A percentile compares a stretch with the other conserved stretches of the same genome.
phyloP scores from a whole-genome alignment of 2,888 invertebrate genomes.

The Melanostoma scalare region DNA sequence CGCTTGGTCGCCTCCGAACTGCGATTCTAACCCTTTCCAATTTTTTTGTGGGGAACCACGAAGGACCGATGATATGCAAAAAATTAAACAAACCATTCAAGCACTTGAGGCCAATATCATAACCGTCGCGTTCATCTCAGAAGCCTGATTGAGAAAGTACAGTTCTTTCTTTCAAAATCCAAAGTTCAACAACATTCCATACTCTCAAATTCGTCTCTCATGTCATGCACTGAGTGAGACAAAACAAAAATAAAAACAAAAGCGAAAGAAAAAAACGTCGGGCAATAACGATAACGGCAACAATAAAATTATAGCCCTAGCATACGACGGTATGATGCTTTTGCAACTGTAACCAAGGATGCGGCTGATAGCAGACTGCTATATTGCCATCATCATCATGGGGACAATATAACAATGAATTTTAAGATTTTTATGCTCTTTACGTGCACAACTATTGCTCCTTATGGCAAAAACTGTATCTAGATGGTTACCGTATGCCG shows the following conservation, averaged over 20 bases:
- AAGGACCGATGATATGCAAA: too few relatives aligned
- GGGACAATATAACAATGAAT: slow-evolving; percentile 72
- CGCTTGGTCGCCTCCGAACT: too few relatives aligned
- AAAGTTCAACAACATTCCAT: too few relatives aligned
- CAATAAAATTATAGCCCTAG: slow-evolving; percentile 26
- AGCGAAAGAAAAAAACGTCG: background rate
- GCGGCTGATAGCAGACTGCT: slow-evolving; percentile 36
- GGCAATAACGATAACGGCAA: slow-evolving; percentile 33
- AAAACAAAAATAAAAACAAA: slow-evolving; percentile 1
- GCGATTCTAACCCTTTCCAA: too few relatives aligned
- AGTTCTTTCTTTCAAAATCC: too few relatives aligned
- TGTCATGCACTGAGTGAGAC: too few relatives aligned
- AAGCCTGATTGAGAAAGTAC: too few relatives aligned
- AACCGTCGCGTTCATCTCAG: too few relatives aligned
- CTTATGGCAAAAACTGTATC: slow-evolving; percentile 43
- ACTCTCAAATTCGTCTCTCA: too few relatives aligned
- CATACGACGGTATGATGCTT: slow-evolving; percentile 7
- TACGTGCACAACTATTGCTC: slow-evolving; percentile 70
- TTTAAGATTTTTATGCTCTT: slow-evolving; percentile 71
- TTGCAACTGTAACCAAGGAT: slow-evolving; percentile 39
- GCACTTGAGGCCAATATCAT: too few relatives aligned
- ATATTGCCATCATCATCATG: slow-evolving; percentile 61
- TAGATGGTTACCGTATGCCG: slow-evolving; percentile 21
- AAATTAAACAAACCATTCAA: too few relatives aligned
- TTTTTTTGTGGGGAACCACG: too few relatives aligned